Evolutionary conservation across 2,113 vertebrate species (phyloP).

Genomic region (Phoenicopterus ruber): DNA sequence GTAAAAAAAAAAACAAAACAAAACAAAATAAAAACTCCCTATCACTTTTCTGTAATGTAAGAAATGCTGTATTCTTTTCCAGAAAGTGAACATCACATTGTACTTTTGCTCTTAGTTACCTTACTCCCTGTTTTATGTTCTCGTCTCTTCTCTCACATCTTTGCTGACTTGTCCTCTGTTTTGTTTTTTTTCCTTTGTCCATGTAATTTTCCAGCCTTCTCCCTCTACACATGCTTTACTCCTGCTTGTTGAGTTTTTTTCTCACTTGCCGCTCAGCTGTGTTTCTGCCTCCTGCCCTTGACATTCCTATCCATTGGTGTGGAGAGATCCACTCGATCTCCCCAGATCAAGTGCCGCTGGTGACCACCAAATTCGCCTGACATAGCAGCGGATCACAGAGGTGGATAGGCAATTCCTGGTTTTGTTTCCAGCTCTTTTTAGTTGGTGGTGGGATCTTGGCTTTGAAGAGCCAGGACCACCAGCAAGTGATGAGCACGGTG

Average conservation of each 20-base stretch:
- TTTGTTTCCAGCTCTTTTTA: not conserved
- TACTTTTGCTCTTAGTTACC: not conserved
- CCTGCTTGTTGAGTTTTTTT: fast-evolving
- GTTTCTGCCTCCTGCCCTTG: not conserved
- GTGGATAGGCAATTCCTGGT: not conserved
- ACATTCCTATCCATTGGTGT: fast-evolving
- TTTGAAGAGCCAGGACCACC: not conserved
- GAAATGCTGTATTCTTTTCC: not conserved
- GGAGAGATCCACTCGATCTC: not conserved
- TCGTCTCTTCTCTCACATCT: not conserved
- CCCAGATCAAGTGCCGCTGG: not conserved
- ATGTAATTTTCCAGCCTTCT: not conserved
- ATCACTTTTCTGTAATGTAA: not conserved
- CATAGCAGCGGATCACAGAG: not conserved
- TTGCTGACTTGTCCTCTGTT: not conserved
- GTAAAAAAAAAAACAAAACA: not conserved
- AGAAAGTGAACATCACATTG: not conserved
- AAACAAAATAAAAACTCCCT: not conserved
- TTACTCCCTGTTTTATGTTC: not conserved
- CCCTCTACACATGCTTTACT: not conserved
- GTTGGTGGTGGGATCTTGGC: not conserved
- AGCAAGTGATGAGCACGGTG: not conserved
- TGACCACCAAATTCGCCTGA: not conserved
- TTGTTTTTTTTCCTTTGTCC: fast-evolving
- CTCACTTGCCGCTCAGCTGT: not conserved